phyloP scores from a whole-genome alignment of 2,113 vertebrate species.

The Saguinus midas region DNA sequence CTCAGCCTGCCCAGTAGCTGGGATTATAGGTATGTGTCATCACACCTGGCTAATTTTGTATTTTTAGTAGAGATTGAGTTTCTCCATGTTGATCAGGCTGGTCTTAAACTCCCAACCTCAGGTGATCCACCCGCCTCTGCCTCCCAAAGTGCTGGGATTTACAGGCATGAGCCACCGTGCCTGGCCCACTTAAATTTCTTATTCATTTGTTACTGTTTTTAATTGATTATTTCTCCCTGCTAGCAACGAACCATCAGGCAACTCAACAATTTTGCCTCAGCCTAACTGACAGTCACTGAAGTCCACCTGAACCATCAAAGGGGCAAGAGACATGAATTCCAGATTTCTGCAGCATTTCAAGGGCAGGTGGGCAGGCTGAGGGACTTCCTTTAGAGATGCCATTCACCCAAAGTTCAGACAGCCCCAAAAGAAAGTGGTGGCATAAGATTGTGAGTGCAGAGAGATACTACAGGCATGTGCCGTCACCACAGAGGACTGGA shows the following conservation, averaged over 20 bases:
- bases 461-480: fast-evolving
- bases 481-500: too few relatives aligned
- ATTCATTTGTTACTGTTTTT: background rate
- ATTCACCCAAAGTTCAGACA: background rate
- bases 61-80: too few relatives aligned
- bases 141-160: too few relatives aligned
- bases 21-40: too few relatives aligned
- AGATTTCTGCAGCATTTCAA: background rate
- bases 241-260: too few relatives aligned
- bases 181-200: background rate
- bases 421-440: background rate
- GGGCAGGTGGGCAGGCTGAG: background rate
- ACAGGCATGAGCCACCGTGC: too few relatives aligned
- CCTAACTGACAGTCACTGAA: background rate
- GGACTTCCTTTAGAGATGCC: background rate
- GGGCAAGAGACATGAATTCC: fast-evolving
- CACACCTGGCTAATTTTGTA: too few relatives aligned
- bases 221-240: background rate
- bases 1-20: too few relatives aligned
- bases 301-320: background rate
- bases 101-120: too few relatives aligned
- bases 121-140: too few relatives aligned
- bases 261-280: background rate
- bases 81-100: too few relatives aligned
- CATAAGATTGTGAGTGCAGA: fast-evolving